A percentile compares a stretch with the other conserved stretches of the same genome.
Conservation (phyloP, 2,888 invertebrate genomes). For the Caenorhabditis macrosperma region DNA sequence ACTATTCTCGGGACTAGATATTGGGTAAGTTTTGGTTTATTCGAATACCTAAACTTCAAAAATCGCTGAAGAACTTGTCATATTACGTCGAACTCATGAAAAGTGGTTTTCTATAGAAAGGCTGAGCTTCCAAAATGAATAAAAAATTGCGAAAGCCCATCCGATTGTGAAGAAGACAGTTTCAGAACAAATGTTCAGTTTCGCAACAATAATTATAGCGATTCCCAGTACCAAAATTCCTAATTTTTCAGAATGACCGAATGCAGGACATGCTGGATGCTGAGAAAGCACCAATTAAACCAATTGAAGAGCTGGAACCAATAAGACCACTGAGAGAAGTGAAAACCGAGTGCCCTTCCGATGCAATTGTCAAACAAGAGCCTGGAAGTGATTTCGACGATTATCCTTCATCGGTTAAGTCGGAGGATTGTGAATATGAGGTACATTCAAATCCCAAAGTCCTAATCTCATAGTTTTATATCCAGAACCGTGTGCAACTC, state of each 20-base stretch:
- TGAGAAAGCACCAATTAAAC: not conserved
- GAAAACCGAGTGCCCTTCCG: not conserved
- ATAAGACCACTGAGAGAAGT: not conserved
- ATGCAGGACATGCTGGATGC: not conserved
- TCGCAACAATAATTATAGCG: not conserved
- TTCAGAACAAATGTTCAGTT: too few species aligned
- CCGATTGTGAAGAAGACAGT: too few species aligned
- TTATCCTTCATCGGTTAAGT: not conserved
- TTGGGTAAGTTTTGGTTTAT: constrained; percentile 24
- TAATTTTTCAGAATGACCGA: constrained; percentile 5
- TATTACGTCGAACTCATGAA: too few species aligned
- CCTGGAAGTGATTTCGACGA: too few species aligned
- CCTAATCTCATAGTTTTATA: not conserved
- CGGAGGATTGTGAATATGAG: not conserved
- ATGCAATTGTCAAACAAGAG: not conserved
- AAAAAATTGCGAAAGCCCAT: too few species aligned
- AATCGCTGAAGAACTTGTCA: too few species aligned
- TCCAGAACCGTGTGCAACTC: not conserved
- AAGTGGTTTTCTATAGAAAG: too few species aligned
- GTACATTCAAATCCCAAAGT: not conserved
- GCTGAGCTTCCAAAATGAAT: not conserved
- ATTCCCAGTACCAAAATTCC: too few species aligned
- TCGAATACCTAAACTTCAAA: not conserved
- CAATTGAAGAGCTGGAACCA: not conserved
- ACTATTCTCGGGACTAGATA: not conserved